Percentiles rank a stretch among this genome's conserved stretches.
phyloP scores from a whole-genome alignment of 2,888 invertebrate species.

The Rotaria sp. region DNA sequence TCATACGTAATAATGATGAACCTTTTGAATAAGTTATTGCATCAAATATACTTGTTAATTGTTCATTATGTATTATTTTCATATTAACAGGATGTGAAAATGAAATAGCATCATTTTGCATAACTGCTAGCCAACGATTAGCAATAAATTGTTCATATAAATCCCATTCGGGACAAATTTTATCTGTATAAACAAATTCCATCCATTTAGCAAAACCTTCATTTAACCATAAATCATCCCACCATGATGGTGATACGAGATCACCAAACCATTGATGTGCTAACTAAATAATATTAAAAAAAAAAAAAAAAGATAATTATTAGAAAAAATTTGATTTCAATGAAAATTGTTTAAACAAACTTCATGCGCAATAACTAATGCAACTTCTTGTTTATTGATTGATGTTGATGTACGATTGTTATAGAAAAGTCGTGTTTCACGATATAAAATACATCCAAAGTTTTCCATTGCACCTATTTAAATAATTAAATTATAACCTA shows the following conservation, averaged over 20 bases:
- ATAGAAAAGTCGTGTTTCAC: constrained; percentile 80
- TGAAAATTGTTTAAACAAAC: not conserved
- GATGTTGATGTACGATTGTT: constrained; percentile 80
- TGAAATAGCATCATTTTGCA: constrained; percentile 20
- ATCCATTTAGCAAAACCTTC: constrained; percentile 93
- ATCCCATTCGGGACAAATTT: constrained; percentile 85
- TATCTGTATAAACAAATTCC: constrained; percentile 83
- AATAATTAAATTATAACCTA: not conserved
- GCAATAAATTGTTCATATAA: constrained; percentile 15
- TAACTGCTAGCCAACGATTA: not conserved
- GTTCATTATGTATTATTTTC: constrained; percentile 65
- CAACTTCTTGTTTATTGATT: constrained; percentile 69
- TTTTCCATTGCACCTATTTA: constrained; percentile 83
- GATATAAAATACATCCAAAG: constrained; percentile 88
- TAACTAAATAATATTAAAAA: constrained; percentile 54
- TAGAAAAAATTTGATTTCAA: not conserved
- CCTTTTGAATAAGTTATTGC: constrained; percentile 93
- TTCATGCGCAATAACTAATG: constrained; percentile 74
- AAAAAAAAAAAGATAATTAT: not conserved
- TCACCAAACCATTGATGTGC: constrained; percentile 99
- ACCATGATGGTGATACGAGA: constrained; percentile 95
- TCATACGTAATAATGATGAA: constrained; percentile 85
- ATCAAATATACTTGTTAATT: constrained; percentile 94
- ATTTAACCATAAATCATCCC: constrained; percentile 84
- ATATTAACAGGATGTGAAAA: not conserved